phyloP scores from a whole-genome alignment of 2,888 invertebrate genomes.

The Carabus problematicus region DNA sequence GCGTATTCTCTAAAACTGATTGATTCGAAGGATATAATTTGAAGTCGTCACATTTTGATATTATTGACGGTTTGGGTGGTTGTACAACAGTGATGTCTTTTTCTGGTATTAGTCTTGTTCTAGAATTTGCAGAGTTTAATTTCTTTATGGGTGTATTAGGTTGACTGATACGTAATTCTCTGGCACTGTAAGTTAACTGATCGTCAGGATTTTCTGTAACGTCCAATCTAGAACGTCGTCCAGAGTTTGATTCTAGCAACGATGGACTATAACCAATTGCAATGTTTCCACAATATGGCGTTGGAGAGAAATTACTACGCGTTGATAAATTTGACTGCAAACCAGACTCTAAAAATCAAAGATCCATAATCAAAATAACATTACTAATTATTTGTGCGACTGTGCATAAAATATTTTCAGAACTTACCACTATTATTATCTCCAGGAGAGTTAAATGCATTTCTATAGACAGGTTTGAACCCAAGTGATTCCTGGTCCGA shows the following conservation, averaged over 20 bases:
- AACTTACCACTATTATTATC: constrained; percentile 26
- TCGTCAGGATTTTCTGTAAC: neutral
- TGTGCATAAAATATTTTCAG: neutral
- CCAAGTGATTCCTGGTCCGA: constrained; percentile 19
- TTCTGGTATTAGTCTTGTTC: no score
- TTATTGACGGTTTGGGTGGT: no score
- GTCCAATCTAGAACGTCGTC: constrained; percentile 27
- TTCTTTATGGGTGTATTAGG: no score
- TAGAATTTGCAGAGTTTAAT: no score
- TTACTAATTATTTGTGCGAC: neutral
- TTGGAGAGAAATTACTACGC: constrained; percentile 1
- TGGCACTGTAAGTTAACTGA: no score
- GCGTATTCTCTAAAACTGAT: neutral
- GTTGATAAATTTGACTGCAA: constrained; percentile 1
- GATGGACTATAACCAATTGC: constrained; percentile 21
- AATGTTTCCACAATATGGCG: neutral
- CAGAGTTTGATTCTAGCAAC: constrained; percentile 15
- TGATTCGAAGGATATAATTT: neutral
- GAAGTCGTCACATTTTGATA: no score
- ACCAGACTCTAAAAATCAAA: constrained; percentile 1
- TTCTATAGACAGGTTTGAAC: constrained; percentile 26
- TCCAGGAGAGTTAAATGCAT: neutral
- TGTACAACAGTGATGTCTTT: no score
- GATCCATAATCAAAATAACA: neutral
- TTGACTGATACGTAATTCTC: no score